Percentiles rank a stretch among this genome's conserved stretches.
phyloP scores from a whole-genome alignment of 2,113 vertebrate genomes.

The Dermatemys mawii region DNA sequence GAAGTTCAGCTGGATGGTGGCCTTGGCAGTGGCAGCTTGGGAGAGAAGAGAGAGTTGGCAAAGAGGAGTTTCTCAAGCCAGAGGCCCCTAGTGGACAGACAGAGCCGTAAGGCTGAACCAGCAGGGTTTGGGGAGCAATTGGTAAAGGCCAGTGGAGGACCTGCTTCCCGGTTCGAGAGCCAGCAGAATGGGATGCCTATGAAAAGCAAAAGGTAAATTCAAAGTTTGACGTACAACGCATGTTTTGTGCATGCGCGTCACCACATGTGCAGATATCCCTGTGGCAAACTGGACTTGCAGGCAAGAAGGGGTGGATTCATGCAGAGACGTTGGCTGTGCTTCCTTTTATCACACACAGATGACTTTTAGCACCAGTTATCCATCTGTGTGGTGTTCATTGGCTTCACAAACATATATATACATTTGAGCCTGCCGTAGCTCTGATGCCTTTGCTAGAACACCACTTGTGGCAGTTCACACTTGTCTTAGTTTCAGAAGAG shows the following conservation, averaged over 20 bases:
- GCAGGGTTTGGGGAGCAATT: slow-evolving; percentile 85
- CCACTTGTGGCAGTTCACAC: neutral
- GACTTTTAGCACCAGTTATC: neutral
- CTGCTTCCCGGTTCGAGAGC: slow-evolving; percentile 81
- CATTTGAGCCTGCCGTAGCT: neutral
- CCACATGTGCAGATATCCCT: neutral
- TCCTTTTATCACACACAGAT: neutral
- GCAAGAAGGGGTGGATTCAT: neutral
- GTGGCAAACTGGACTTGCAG: neutral
- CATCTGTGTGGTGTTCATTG: neutral
- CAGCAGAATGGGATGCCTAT: slow-evolving; percentile 88
- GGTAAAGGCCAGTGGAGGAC: slow-evolving; percentile 77
- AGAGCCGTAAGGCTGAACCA: slow-evolving; percentile 92
- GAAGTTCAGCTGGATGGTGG: slow-evolving; percentile 82
- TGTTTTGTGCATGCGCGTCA: slow-evolving; percentile 29
- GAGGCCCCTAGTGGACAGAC: slow-evolving; percentile 90
- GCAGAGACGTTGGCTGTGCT: neutral
- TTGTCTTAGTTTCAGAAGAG: neutral
- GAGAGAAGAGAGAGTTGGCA: slow-evolving; percentile 93
- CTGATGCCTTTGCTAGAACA: neutral
- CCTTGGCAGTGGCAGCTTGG: slow-evolving; percentile 75
- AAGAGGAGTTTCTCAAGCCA: slow-evolving; percentile 98
- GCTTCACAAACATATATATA: neutral
- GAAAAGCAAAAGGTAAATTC: slow-evolving; percentile 87
- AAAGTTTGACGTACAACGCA: neutral